Conservation (phyloP, 2,888 invertebrate species). For the Cosmopolites sordidus region DNA sequence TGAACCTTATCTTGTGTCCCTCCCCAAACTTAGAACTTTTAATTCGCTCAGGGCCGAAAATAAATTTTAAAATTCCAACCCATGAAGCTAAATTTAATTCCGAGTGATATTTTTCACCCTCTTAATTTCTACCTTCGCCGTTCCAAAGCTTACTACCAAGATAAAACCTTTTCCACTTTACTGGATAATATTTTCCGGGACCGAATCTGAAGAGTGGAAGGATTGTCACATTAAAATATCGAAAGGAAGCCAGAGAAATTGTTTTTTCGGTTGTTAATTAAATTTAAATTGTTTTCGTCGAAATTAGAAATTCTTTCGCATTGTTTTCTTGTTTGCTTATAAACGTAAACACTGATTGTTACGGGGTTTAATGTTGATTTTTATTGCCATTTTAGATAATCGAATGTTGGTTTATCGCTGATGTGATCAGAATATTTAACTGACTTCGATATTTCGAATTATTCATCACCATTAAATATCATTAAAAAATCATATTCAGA, state of each 20-base stretch:
- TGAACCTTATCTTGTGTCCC: neutral
- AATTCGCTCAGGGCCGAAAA: conserved; percentile 20
- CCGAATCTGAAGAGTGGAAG: neutral
- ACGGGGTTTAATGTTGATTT: no score
- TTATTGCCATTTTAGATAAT: no score
- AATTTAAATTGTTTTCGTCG: no score
- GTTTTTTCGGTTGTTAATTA: no score
- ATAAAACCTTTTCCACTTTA: conserved; percentile 19
- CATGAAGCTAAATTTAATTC: conserved; percentile 23
- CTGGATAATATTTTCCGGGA: conserved; percentile 11
- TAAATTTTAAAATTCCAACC: conserved; percentile 23
- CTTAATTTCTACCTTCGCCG: conserved; percentile 24
- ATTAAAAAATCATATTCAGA: no score
- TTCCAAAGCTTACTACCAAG: conserved; percentile 17
- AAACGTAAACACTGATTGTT: no score
- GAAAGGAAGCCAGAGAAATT: neutral
- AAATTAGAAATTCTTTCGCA: no score
- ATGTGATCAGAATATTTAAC: no score
- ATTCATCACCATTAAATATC: no score
- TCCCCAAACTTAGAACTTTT: conserved; percentile 20
- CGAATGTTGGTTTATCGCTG: no score
- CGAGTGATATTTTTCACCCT: conserved; percentile 21
- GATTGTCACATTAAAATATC: conserved; percentile 2
- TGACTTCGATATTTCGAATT: no score
- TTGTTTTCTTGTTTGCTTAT: no score